A percentile compares a stretch with the other conserved stretches of the same genome.
Conservation (phyloP, 64 coral and sea anemone genomes). For the Porites australiensis region DNA sequence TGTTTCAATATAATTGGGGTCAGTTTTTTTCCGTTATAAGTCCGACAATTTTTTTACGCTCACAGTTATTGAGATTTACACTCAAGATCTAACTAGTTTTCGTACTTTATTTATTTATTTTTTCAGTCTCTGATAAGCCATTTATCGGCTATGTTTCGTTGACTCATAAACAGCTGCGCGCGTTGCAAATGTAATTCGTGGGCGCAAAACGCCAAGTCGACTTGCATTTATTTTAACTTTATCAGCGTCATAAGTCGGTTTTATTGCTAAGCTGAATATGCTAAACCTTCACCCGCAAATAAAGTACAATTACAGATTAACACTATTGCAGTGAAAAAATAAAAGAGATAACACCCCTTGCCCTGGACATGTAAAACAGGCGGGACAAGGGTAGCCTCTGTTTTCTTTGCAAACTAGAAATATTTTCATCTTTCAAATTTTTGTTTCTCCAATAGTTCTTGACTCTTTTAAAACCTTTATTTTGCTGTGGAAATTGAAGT, state of each 20-base stretch:
- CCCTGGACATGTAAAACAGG: neutral
- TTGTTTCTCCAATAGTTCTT: neutral
- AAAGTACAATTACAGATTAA: neutral
- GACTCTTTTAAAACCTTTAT: neutral
- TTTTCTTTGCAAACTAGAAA: neutral
- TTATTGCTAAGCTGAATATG: neutral
- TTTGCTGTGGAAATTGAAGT: neutral
- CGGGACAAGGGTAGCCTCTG: neutral
- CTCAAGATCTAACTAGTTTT: too few relatives aligned
- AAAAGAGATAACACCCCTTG: neutral
- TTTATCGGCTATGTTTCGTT: neutral
- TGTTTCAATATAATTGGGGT: neutral
- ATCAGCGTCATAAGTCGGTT: neutral
- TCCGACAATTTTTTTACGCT: neutral
- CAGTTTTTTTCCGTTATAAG: neutral
- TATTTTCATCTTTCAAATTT: neutral
- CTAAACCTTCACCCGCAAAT: neutral
- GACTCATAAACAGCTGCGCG: constrained; percentile 2
- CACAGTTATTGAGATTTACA: neutral
- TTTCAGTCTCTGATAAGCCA: too few relatives aligned
- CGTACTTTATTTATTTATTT: too few relatives aligned
- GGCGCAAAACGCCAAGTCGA: constrained; percentile 3
- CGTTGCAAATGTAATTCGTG: neutral
- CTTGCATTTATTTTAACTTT: constrained; percentile 48
- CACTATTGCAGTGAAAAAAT: neutral